phyloP scores from a whole-genome alignment of 2,113 vertebrate genomes.

The Clupea harengus region DNA sequence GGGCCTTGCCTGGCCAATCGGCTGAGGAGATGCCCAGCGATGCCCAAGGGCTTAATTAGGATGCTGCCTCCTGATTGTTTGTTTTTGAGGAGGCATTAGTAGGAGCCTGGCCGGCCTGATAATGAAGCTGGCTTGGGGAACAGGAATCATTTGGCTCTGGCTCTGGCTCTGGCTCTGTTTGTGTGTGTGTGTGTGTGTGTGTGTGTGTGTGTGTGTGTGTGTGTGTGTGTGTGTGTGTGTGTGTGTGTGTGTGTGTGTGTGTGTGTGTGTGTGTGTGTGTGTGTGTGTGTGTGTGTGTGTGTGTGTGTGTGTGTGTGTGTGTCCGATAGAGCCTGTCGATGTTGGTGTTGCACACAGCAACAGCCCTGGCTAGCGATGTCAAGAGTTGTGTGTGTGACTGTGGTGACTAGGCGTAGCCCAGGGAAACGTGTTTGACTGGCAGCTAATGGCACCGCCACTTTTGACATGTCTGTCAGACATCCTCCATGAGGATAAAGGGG shows the following conservation, averaged over 20 bases:
- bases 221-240: not conserved
- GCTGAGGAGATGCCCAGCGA: not conserved
- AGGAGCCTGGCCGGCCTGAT: slow-evolving; percentile 65
- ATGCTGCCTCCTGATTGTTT: not conserved
- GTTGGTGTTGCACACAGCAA: not conserved
- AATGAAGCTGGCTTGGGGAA: slow-evolving; percentile 67
- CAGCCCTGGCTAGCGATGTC: not conserved
- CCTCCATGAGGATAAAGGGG: too few species aligned
- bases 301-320: not conserved
- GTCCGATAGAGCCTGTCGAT: not conserved
- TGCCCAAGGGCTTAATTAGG: not conserved
- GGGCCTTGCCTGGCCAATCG: not conserved
- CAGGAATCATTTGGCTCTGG: slow-evolving; percentile 63
- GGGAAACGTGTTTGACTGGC: too few species aligned
- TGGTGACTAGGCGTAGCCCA: not conserved
- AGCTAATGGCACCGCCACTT: not conserved
- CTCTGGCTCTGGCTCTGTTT: slow-evolving; percentile 44
- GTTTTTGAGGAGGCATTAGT: slow-evolving; percentile 61
- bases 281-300: not conserved
- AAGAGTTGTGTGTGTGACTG: not conserved
- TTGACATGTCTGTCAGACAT: too few species aligned
- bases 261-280: not conserved
- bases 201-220: not conserved
- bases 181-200: not conserved
- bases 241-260: not conserved